Base-by-base conservation (phyloP, 1,140 invertebrate species). In the Lineus longissimus region DNA sequence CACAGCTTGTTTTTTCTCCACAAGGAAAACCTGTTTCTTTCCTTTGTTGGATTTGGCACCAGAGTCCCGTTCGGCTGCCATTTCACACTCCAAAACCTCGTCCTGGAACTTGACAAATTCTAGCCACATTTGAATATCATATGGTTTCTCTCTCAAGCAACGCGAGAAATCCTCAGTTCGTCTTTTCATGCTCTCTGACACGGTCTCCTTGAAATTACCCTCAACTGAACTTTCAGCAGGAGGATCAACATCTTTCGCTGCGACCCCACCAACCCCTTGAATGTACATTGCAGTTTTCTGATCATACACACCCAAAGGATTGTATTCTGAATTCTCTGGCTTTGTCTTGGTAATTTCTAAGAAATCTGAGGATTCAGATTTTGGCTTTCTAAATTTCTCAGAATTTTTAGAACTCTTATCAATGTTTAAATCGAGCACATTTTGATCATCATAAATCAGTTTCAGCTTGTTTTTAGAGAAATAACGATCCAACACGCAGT, bases 101-200 rank as follows among this genome's bases (percentile, higher is more conserved):
- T 81, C 82, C 70, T 85, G 84, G 70, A 83, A 84, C 25, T 74
- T 64, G 6, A 85, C 73, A 80, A 84, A 85, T 30, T 85, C 80
- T 2, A 84, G 41, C 84, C 84, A 85, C 17, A 79, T 41, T 41
- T 78, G 57, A 15, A 80, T 67, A 73, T 84, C 73, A 9, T 66
- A 47, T 27, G 83, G 80, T 51, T 81, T 66, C 30, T 80, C 74
- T 51, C 74, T 68, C 17, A 83, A 63, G 54, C 65, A 62, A 62
- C 77, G 72, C 67, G 85, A 84, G 60, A 74, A 85, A 13, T 68
- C 68, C 27, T 70, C 72, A 11, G 76, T 76, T 65, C 77, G 59
- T 22, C 57, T 30, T 15, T 40, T 43, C 2, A 25, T 33, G 51
- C 62, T 59, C 36, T 59, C 15, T 31, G 59, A n/a, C 33, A 29